phyloP scores from a whole-genome alignment of 2,113 vertebrate species.

The Trichomycterus rosablanca region DNA sequence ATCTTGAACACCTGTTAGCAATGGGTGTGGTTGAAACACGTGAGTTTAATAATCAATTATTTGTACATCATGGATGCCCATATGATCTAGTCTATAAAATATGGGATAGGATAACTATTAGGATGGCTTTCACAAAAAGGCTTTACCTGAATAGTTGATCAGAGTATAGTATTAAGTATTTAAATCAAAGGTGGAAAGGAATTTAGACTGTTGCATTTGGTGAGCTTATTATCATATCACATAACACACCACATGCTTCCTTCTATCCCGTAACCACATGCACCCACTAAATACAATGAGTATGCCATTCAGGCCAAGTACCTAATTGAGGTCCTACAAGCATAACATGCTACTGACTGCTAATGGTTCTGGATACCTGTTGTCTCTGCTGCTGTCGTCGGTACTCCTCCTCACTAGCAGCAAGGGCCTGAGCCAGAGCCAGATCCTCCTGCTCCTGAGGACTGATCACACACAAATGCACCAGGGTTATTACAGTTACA shows the following conservation, averaged over 20 bases:
- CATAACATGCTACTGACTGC: conserved; percentile 67
- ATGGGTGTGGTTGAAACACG: too few species aligned
- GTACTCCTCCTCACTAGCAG: conserved; percentile 91
- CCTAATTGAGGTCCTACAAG: conserved; percentile 59
- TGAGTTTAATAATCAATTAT: too few species aligned
- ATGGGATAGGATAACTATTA: too few species aligned
- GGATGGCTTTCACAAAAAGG: too few species aligned
- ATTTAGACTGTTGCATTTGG: too few species aligned
- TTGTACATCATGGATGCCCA: too few species aligned
- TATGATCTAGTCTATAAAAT: too few species aligned
- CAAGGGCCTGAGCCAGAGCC: conserved; percentile 88
- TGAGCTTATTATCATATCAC: too few species aligned
- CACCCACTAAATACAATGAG: conserved; percentile 16
- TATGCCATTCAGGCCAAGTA: conserved; percentile 50
- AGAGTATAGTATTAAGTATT: too few species aligned
- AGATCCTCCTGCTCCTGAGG: conserved; percentile 93
- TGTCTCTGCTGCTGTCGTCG: conserved; percentile 76
- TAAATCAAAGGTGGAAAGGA: too few species aligned
- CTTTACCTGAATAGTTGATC: too few species aligned
- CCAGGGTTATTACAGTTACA: background rate
- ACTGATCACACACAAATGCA: conserved; percentile 60
- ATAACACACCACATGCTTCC: background rate
- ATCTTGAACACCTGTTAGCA: too few species aligned
- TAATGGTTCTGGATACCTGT: conserved; percentile 73
- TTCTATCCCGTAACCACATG: conserved; percentile 10